Evolutionary conservation across 92 coral and sea anemone genomes (phyloP).

Genomic region (Siderastrea radians): DNA sequence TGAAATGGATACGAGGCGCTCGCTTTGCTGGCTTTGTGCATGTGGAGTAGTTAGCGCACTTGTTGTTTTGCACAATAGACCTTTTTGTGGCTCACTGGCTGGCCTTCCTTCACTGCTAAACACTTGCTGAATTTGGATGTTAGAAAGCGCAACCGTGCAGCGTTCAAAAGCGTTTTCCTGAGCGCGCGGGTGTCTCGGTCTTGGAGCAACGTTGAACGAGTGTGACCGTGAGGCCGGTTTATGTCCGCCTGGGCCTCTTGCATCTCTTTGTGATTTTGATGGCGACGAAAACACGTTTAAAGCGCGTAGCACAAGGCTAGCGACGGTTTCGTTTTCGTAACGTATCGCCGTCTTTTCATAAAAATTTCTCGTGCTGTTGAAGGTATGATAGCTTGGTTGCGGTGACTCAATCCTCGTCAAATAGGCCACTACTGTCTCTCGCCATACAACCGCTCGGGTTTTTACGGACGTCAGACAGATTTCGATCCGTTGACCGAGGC

Average conservation of each 20-base stretch:
- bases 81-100: conserved; percentile 2
- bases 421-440: conserved; percentile 91
- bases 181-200: conserved; percentile 64
- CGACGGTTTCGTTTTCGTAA: conserved; percentile 89
- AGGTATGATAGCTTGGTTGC: conserved; percentile 90
- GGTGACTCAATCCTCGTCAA: conserved; percentile 82
- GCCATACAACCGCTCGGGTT: conserved; percentile 81
- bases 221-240: conserved; percentile 69
- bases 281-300: conserved; percentile 88
- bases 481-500: conserved; percentile 78
- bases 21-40: conserved; percentile 14
- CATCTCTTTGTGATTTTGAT: conserved; percentile 48
- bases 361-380: conserved; percentile 89
- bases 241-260: conserved; percentile 36
- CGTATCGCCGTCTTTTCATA: conserved; percentile 86
- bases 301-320: conserved; percentile 87
- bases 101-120: conserved; percentile 60
- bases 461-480: conserved; percentile 79
- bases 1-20: conserved; percentile 14
- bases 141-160: conserved; percentile 80
- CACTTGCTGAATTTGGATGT: conserved; percentile 73
- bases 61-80: not conserved
- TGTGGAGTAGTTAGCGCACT: not conserved
- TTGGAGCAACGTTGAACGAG: conserved; percentile 81
- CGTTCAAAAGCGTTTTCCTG: conserved; percentile 75